A percentile compares a stretch with the other conserved stretches of the same genome.
phyloP scores from a whole-genome alignment of 2,888 invertebrate genomes.

The Melangyna quadrimaculata region DNA sequence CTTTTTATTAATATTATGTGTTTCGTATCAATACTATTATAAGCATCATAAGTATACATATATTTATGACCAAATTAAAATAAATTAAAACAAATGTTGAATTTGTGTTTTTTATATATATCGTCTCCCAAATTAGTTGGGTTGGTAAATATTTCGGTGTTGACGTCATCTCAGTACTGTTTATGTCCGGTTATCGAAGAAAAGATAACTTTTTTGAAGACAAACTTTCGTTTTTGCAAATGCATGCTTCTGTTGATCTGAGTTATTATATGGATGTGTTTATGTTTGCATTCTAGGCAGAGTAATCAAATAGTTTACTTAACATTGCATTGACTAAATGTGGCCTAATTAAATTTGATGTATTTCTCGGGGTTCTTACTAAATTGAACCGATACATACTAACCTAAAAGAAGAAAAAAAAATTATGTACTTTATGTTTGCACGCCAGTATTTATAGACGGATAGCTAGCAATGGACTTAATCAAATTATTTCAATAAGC shows the following conservation, averaged over 20 bases:
- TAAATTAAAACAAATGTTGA: conserved; percentile 14
- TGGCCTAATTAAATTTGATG: conserved; percentile 93
- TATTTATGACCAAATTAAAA: conserved; percentile 44
- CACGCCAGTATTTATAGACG: no score
- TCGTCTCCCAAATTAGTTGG: no score
- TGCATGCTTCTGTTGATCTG: neutral
- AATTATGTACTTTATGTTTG: no score
- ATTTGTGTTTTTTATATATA: no score
- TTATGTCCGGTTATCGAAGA: no score
- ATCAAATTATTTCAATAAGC: conserved; percentile 90
- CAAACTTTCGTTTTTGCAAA: no score
- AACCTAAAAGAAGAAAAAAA: conserved; percentile 82
- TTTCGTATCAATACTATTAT: conserved; percentile 18
- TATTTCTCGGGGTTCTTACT: conserved; percentile 97
- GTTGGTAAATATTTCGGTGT: no score
- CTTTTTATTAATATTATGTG: conserved; percentile 19
- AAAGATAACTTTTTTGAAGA: no score
- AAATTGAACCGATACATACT: conserved; percentile 88
- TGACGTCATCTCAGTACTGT: no score
- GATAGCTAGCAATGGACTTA: no score
- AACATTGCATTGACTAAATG: conserved; percentile 91
- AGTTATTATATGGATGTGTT: neutral
- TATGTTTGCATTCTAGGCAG: conserved; percentile 74
- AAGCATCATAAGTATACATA: no score
- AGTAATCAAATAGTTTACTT: conserved; percentile 95